Percentiles rank a stretch among this genome's conserved stretches.
phyloP scores from a whole-genome alignment of 1,140 invertebrate genomes.

The Oreohelix idahoensis region DNA sequence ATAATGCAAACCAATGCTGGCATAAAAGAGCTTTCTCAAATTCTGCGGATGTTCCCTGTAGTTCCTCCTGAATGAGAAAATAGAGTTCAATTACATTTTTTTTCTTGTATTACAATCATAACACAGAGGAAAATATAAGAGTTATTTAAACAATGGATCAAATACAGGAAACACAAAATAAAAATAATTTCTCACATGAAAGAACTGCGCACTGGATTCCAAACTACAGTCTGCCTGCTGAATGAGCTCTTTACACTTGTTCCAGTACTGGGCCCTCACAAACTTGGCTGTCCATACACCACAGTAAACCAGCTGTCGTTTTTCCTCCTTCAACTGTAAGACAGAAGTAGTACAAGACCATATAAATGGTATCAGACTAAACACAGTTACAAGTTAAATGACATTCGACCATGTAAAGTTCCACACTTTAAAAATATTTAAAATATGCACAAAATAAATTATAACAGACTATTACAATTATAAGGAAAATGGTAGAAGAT shows the following conservation, averaged over 20 bases:
- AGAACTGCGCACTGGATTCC: conserved; percentile 7
- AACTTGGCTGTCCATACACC: conserved; percentile 42
- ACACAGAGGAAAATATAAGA: too few relatives aligned
- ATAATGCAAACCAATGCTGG: conserved; percentile 19
- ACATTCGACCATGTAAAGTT: too few relatives aligned
- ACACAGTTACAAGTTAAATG: too few relatives aligned
- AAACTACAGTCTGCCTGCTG: background rate
- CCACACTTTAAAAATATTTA: too few relatives aligned
- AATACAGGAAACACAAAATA: background rate
- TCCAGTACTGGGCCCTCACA: conserved; percentile 42
- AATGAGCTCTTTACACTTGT: conserved; percentile 17
- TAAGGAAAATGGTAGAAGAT: too few relatives aligned
- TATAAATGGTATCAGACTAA: too few relatives aligned
- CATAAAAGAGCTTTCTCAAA: conserved; percentile 37
- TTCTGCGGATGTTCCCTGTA: conserved; percentile 7
- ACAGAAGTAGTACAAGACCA: background rate
- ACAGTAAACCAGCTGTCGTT: conserved; percentile 34
- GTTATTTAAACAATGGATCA: too few relatives aligned
- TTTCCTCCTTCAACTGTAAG: conserved; percentile 42
- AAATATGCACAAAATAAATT: too few relatives aligned
- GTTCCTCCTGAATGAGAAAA: conserved; percentile 12
- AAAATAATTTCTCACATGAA: conserved; percentile 18
- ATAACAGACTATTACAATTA: too few relatives aligned
- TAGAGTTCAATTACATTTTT: too few relatives aligned
- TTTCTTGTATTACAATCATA: too few relatives aligned